Conservation (phyloP, 2,888 invertebrate genomes). For the Cetonia aurata region DNA sequence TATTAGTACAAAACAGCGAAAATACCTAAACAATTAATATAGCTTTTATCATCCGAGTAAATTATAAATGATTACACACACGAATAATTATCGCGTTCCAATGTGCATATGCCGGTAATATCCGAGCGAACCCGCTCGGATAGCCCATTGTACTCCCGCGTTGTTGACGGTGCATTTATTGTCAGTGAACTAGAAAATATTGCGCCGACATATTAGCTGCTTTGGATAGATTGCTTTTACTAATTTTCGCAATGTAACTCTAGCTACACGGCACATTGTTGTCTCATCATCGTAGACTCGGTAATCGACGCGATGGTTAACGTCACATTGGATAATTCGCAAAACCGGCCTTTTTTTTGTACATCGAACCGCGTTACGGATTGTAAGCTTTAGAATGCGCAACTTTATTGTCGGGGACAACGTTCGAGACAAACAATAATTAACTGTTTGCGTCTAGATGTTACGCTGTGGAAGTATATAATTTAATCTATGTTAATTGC, state of each 20-base stretch:
- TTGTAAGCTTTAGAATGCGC: not conserved
- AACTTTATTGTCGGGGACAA: constrained; percentile 10
- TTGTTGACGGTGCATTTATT: constrained; percentile 8
- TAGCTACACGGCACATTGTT: not conserved
- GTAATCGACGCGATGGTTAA: constrained; percentile 8
- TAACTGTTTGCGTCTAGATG: constrained; percentile 10
- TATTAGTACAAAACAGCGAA: too few species aligned
- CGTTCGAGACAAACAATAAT: constrained; percentile 1
- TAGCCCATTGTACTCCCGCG: too few species aligned
- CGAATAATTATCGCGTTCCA: too few species aligned
- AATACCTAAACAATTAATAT: too few species aligned
- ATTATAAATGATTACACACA: too few species aligned
- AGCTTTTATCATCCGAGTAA: too few species aligned
- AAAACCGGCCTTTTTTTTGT: not conserved
- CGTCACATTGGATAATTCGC: constrained; percentile 3
- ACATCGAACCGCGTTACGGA: not conserved
- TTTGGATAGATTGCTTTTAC: not conserved
- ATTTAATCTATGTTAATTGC: constrained; percentile 19
- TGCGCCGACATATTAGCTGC: constrained; percentile 1
- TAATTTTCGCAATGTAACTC: constrained; percentile 15
- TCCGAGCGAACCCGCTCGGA: too few species aligned
- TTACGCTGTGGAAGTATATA: constrained; percentile 1
- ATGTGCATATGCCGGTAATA: too few species aligned
- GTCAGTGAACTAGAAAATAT: constrained; percentile 8
- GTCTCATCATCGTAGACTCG: not conserved